Conservation (phyloP, 2,888 invertebrate genomes). For the Gymnosoma rotundatum region DNA sequence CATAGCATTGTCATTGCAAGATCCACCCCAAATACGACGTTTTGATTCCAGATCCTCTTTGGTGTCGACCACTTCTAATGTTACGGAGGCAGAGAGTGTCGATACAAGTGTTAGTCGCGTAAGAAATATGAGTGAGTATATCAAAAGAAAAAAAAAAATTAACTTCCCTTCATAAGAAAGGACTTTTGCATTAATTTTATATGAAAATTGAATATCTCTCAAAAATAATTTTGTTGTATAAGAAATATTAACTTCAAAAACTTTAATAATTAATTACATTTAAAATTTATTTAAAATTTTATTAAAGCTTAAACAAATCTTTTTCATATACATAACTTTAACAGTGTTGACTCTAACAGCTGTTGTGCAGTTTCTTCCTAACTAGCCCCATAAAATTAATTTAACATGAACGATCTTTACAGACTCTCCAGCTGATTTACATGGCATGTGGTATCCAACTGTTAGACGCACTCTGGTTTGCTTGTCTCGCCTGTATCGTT, state of each 20-base stretch:
- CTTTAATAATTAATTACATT: too few relatives aligned
- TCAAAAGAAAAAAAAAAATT: background rate
- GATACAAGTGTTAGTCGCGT: constrained; percentile 78
- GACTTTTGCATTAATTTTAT: too few relatives aligned
- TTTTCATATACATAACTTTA: too few relatives aligned
- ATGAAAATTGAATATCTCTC: too few relatives aligned
- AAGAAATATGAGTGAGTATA: constrained; percentile 79
- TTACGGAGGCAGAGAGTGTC: constrained; percentile 88
- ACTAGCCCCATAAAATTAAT: background rate
- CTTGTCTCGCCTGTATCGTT: constrained; percentile 92
- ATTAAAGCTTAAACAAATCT: background rate
- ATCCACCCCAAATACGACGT: constrained; percentile 84
- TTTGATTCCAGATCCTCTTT: constrained; percentile 88
- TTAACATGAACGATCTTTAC: constrained; percentile 55
- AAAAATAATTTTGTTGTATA: too few relatives aligned
- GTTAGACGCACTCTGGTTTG: constrained; percentile 97
- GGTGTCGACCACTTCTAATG: constrained; percentile 86
- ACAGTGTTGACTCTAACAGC: too few relatives aligned
- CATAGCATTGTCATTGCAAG: constrained; percentile 86
- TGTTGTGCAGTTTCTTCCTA: too few relatives aligned
- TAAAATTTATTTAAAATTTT: too few relatives aligned
- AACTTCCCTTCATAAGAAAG: too few relatives aligned
- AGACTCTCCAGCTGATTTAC: constrained; percentile 96
- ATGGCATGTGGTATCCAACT: constrained; percentile 99
- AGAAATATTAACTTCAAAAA: too few relatives aligned